These are phyloP conservation scores for Schizaphis graminum DNA, from an alignment of 2,888 invertebrate species.

Conservation along the genomic window DNA sequence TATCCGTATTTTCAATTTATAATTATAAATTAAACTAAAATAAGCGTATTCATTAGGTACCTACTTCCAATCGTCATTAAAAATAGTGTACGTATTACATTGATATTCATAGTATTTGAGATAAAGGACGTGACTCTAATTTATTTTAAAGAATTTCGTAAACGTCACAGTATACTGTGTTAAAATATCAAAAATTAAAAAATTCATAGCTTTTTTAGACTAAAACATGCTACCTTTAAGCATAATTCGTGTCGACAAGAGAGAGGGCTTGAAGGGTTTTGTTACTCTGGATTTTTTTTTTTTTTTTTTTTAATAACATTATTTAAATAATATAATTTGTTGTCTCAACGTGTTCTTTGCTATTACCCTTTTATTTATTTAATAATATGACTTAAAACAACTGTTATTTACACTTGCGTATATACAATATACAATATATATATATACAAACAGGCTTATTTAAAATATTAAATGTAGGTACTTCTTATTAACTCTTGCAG, in stretches of 20 bases:
- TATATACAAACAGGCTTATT: neutral
- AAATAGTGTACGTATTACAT: neutral
- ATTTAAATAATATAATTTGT: slow-evolving; percentile 15
- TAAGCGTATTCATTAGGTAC: neutral
- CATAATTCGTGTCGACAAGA: neutral
- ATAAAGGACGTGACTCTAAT: neutral
- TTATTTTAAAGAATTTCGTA: neutral
- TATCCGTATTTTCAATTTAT: neutral
- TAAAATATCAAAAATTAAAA: neutral
- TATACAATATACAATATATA: neutral
- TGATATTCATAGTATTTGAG: neutral
- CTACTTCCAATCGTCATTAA: neutral
- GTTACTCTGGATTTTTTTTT: neutral
- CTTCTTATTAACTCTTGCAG: neutral
- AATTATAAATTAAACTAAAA: neutral
- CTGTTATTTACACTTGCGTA: neutral
- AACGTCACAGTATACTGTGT: neutral
- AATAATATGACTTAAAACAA: neutral
- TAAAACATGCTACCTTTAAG: neutral
- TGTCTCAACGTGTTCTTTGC: neutral
- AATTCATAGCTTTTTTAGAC: neutral
- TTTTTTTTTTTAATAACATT: slow-evolving; percentile 1
- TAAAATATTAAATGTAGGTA: neutral
- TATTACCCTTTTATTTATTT: slow-evolving; percentile 4
- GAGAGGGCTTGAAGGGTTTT: neutral